Conservation (phyloP, 2,888 invertebrate species). For the Sialis fuliginosa region DNA sequence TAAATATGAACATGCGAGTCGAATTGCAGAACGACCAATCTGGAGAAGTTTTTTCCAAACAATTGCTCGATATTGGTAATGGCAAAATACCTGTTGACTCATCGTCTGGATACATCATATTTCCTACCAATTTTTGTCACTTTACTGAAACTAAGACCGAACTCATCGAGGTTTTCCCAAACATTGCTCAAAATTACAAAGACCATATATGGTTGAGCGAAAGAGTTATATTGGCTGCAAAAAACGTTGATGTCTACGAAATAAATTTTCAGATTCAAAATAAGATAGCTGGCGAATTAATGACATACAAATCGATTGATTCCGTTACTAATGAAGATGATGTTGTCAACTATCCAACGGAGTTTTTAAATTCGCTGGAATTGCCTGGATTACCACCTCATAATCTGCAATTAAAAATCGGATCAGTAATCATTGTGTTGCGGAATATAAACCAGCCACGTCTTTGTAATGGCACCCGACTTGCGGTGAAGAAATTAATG, state of each 20-base stretch:
- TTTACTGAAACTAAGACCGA: constrained; percentile 13
- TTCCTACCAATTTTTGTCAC: constrained; percentile 15
- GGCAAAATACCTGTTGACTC: constrained; percentile 13
- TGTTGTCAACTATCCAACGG: too few relatives aligned
- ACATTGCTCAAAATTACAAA: constrained; percentile 14
- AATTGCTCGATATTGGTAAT: constrained; percentile 16
- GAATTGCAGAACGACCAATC: constrained; percentile 12
- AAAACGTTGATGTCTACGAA: constrained; percentile 11
- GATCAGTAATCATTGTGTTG: too few relatives aligned
- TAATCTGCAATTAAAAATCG: too few relatives aligned
- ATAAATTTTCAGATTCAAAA: constrained; percentile 14
- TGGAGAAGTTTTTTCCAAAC: constrained; percentile 12
- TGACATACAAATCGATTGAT: constrained; percentile 16
- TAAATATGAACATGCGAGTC: constrained; percentile 14
- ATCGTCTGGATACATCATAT: constrained; percentile 14
- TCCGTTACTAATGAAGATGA: too few relatives aligned
- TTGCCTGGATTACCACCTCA: too few relatives aligned
- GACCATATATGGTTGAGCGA: constrained; percentile 14
- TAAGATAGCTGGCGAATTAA: constrained; percentile 12
- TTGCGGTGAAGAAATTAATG: too few relatives aligned
- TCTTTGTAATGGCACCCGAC: too few relatives aligned
- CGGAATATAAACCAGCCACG: too few relatives aligned
- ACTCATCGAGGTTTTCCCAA: constrained; percentile 17
- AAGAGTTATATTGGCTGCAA: constrained; percentile 9
- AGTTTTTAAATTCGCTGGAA: too few relatives aligned